Evolutionary conservation across 2,888 invertebrate genomes (phyloP).

Genomic region (Tortricodes alternella): DNA sequence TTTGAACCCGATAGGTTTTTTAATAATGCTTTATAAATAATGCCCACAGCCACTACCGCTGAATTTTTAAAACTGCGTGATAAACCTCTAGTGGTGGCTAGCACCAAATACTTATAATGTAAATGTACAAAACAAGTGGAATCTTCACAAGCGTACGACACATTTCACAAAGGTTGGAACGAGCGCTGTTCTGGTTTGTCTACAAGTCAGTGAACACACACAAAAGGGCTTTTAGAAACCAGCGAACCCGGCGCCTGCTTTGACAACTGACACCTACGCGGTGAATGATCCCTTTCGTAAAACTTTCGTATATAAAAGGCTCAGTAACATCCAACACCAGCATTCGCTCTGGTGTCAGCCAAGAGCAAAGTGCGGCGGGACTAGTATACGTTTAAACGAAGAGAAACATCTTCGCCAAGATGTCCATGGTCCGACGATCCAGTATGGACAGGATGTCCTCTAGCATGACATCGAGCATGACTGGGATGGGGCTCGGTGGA

Average conservation of each 20-base stretch:
- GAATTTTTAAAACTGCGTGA: too few relatives aligned
- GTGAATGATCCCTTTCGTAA: conserved; percentile 61
- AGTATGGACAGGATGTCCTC: conserved; percentile 80
- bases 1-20: too few relatives aligned
- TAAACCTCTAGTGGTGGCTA: too few relatives aligned
- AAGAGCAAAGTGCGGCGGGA: conserved; percentile 64
- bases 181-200: conserved; percentile 47
- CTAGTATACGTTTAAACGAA: conserved; percentile 41
- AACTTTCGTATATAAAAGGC: conserved; percentile 59
- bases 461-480: conserved; percentile 80
- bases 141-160: conserved; percentile 19
- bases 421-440: conserved; percentile 71
- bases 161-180: conserved; percentile 21
- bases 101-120: too few relatives aligned
- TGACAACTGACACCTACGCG: conserved; percentile 66
- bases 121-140: too few relatives aligned
- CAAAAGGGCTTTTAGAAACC: conserved; percentile 60
- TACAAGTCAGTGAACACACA: conserved; percentile 64
- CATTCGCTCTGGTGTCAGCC: conserved; percentile 76
- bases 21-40: too few relatives aligned
- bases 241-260: conserved; percentile 56
- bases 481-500: conserved; percentile 78
- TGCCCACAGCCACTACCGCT: too few relatives aligned
- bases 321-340: conserved; percentile 43
- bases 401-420: conserved; percentile 48